Evolutionary conservation across 2,797 vertebrate genomes (phyloP).

Genomic region (Sebastes reedi): DNA sequence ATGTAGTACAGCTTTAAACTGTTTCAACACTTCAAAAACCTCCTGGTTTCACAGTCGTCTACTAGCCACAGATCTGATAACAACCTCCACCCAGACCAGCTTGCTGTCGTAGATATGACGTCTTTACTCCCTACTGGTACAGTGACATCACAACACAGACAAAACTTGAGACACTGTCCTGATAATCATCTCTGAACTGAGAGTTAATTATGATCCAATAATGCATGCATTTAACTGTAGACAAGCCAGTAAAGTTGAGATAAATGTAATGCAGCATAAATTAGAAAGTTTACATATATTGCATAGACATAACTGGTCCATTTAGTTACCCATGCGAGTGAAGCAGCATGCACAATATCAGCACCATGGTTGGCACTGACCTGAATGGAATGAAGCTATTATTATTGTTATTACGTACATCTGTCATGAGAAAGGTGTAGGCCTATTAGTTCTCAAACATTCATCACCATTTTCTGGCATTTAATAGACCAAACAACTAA

Average conservation of each 20-base stretch:
- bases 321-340: background rate
- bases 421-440: background rate
- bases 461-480: too few species aligned
- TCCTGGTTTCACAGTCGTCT: constrained; percentile 4
- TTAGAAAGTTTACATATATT: background rate
- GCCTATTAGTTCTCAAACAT: background rate
- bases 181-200: background rate
- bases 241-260: background rate
- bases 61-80: constrained; percentile 60
- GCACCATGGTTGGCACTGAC: background rate
- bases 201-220: background rate
- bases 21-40: background rate
- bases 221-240: background rate
- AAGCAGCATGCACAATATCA: background rate
- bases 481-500: too few species aligned
- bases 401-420: background rate
- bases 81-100: constrained; percentile 68
- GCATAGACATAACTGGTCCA: background rate
- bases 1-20: background rate
- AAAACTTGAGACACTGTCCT: constrained; percentile 3
- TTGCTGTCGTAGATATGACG: constrained; percentile 71
- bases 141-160: constrained; percentile 38
- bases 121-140: constrained; percentile 15
- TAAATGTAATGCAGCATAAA: background rate
- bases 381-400: background rate